These are phyloP conservation scores for Butorides virescens DNA, from an alignment of 2,113 vertebrate species.

Conservation along the genomic window DNA sequence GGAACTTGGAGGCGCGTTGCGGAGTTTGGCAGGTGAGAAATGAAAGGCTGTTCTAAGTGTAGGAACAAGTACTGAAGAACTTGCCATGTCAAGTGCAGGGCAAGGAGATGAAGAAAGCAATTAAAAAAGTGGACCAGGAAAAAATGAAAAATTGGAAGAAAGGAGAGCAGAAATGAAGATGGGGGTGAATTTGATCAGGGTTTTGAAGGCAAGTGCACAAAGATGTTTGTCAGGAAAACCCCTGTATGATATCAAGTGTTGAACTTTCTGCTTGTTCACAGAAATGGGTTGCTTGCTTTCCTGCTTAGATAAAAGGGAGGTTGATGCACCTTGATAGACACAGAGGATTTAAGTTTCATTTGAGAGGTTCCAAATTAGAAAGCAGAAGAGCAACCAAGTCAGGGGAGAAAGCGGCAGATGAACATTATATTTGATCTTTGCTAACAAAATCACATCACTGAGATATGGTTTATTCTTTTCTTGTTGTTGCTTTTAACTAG, in stretches of 20 bases:
- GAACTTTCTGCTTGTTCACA: neutral
- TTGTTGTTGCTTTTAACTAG: neutral
- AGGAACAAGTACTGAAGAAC: neutral
- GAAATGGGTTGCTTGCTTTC: neutral
- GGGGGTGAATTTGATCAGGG: neutral
- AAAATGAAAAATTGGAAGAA: neutral
- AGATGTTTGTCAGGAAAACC: neutral
- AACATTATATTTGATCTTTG: accelerated
- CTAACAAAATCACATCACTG: neutral
- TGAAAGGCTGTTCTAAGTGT: neutral
- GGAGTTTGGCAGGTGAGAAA: neutral
- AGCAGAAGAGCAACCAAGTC: neutral
- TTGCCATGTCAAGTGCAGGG: neutral
- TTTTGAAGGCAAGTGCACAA: neutral
- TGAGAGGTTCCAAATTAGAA: neutral
- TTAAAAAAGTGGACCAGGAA: neutral
- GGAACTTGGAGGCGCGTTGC: neutral
- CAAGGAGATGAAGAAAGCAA: neutral
- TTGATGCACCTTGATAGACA: neutral
- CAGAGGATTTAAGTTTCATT: neutral
- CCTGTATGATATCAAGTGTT: neutral
- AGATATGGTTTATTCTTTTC: neutral
- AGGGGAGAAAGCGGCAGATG: neutral
- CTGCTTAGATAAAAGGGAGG: neutral
- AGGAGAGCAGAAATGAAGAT: neutral